Evolutionary conservation across 2,797 vertebrate genomes (phyloP).

Genomic region (Eremophila alpestris): DNA sequence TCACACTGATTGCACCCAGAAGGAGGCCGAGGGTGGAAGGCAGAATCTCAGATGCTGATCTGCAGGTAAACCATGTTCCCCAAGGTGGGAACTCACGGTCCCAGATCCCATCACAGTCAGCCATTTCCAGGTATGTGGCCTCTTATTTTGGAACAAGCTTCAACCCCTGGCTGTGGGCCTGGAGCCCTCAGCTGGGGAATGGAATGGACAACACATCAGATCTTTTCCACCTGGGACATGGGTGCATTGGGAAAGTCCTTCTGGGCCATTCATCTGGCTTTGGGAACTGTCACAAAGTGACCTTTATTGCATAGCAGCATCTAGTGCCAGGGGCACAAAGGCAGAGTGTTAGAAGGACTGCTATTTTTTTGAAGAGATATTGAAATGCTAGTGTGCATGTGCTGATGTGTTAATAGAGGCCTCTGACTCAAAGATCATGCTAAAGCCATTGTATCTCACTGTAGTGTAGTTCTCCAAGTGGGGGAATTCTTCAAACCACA

Average conservation of each 20-base stretch:
- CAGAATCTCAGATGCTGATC: not conserved
- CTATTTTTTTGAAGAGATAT: not conserved
- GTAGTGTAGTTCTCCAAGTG: not conserved
- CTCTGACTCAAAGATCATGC: not conserved
- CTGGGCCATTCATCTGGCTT: not conserved
- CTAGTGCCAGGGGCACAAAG: not conserved
- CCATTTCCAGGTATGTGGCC: not conserved
- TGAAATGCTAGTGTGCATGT: not conserved
- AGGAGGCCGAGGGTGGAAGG: not conserved
- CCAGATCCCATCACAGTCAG: not conserved
- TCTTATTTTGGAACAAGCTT: not conserved
- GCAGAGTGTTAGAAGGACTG: not conserved
- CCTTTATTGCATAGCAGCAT: not conserved
- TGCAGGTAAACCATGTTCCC: not conserved
- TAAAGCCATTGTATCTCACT: not conserved
- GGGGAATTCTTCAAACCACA: not conserved
- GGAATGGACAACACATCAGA: fast-evolving
- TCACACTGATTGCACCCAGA: not conserved
- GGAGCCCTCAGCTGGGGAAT: not conserved
- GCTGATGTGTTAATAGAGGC: not conserved
- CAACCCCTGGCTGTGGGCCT: fast-evolving
- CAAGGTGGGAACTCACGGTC: not conserved
- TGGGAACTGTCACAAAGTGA: not conserved
- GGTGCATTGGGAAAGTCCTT: not conserved
- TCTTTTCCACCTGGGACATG: not conserved